Evolutionary conservation across 2,113 vertebrate species (phyloP).

Genomic region (Thymallus thymallus): DNA sequence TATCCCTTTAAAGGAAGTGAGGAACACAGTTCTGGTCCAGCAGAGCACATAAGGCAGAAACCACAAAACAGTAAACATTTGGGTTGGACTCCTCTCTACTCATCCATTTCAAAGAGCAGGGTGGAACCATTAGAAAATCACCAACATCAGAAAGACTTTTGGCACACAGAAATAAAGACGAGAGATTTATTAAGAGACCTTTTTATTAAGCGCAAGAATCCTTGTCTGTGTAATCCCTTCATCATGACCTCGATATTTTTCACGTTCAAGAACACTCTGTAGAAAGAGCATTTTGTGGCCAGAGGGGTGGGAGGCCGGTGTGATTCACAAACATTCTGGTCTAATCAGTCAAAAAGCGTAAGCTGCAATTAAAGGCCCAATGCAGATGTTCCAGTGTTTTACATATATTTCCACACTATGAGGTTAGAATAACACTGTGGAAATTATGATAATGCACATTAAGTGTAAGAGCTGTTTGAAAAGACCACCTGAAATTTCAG

Average conservation of each 20-base stretch:
- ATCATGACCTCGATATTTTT: slow-evolving; percentile 58
- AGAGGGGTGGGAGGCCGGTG: slow-evolving; percentile 31
- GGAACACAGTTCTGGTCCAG: slow-evolving; percentile 50
- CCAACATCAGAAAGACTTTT: slow-evolving; percentile 69
- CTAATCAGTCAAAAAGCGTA: slow-evolving; percentile 75
- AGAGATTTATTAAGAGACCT: slow-evolving; percentile 59
- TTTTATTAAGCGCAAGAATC: slow-evolving; percentile 49
- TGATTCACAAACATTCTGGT: slow-evolving; percentile 65
- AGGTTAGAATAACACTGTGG: too few relatives aligned
- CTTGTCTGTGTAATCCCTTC: slow-evolving; percentile 61
- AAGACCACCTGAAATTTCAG: too few relatives aligned
- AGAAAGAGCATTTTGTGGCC: slow-evolving; percentile 46
- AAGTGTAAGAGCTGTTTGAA: too few relatives aligned
- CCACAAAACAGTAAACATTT: slow-evolving; percentile 56
- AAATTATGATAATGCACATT: too few relatives aligned
- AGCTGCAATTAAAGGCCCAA: slow-evolving; percentile 58
- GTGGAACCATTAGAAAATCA: slow-evolving; percentile 51
- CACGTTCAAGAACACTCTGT: slow-evolving; percentile 48
- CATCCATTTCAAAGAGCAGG: slow-evolving; percentile 65
- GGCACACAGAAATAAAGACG: slow-evolving; percentile 61
- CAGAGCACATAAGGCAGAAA: slow-evolving; percentile 58
- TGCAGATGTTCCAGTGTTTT: too few relatives aligned
- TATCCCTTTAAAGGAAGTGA: slow-evolving; percentile 22
- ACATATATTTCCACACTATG: too few relatives aligned
- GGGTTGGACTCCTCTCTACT: slow-evolving; percentile 64